phyloP scores from a whole-genome alignment of 30 jellyfish, hydroid and myxozoan species.

The Chrysaora quinquecirrha region DNA sequence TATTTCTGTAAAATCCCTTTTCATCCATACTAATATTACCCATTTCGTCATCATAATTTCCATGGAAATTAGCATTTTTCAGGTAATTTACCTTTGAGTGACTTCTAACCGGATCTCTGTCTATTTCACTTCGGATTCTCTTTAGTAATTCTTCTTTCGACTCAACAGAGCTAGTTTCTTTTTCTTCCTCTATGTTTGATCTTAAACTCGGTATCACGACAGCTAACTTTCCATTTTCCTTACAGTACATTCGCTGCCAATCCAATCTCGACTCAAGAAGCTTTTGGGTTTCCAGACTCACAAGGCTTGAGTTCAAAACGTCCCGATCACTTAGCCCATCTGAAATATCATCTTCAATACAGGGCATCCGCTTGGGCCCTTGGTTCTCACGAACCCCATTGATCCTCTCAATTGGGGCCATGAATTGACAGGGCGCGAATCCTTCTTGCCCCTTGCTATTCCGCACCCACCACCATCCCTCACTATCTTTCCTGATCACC shows the following conservation, averaged over 20 bases:
- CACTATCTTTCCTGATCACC: constrained; percentile 39
- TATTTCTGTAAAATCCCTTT: background rate
- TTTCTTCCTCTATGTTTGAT: background rate
- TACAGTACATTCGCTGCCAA: background rate
- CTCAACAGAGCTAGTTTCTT: constrained; percentile 12
- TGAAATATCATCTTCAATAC: background rate
- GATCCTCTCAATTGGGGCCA: background rate
- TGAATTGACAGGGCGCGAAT: constrained; percentile 40
- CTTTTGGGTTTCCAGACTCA: constrained; percentile 1
- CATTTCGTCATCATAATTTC: background rate
- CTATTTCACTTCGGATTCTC: constrained; percentile 50
- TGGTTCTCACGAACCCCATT: background rate
- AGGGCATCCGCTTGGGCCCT: background rate
- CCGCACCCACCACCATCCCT: constrained; percentile 69
- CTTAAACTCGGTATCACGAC: constrained; percentile 3
- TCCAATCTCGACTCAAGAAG: background rate
- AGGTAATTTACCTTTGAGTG: background rate
- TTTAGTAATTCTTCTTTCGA: constrained; percentile 53
- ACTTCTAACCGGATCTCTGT: constrained; percentile 34
- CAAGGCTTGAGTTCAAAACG: background rate
- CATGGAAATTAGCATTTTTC: background rate
- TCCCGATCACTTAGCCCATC: background rate
- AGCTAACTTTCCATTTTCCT: background rate
- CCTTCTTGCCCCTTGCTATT: constrained; percentile 55
- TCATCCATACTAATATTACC: background rate